Conservation (phyloP, 1,140 invertebrate genomes). For the Drosophila athabasca region DNA sequence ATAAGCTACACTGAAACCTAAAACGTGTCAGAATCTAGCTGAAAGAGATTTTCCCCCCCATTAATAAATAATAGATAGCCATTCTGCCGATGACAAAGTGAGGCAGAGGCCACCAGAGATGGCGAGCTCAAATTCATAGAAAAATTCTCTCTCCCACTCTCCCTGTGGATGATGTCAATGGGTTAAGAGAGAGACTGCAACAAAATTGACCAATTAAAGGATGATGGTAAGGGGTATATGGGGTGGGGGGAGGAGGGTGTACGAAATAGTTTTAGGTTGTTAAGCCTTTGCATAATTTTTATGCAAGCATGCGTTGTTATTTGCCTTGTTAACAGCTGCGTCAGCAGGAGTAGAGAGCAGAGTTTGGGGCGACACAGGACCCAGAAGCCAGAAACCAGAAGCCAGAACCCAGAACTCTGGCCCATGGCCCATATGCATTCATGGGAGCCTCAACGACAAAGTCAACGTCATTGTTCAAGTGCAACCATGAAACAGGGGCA, state of each 20-base stretch:
- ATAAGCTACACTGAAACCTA: background rate
- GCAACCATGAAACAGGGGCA: slow-evolving; percentile 39
- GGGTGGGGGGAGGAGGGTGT: too few species aligned
- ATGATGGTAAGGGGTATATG: background rate
- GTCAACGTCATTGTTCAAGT: slow-evolving; percentile 69
- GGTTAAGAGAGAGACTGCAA: slow-evolving; percentile 14
- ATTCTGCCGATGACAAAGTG: slow-evolving; percentile 15
- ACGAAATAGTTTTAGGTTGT: slow-evolving; percentile 53
- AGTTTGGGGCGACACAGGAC: background rate
- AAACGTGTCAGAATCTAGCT: slow-evolving; percentile 37
- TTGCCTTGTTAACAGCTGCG: slow-evolving; percentile 69
- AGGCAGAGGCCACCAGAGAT: background rate
- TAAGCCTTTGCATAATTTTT: slow-evolving; percentile 61
- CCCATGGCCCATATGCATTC: slow-evolving; percentile 40
- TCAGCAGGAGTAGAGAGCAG: slow-evolving; percentile 44
- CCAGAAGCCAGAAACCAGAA: background rate
- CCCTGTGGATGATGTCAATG: slow-evolving; percentile 4
- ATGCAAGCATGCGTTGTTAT: slow-evolving; percentile 59
- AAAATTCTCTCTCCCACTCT: background rate
- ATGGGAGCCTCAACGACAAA: slow-evolving; percentile 58
- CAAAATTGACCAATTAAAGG: slow-evolving; percentile 59
- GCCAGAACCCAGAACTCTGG: too few species aligned
- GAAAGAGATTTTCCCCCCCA: slow-evolving; percentile 26
- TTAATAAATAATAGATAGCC: slow-evolving; percentile 35
- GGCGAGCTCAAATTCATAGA: slow-evolving; percentile 6